Base-by-base conservation (phyloP, 2,113 vertebrate genomes). In the Pseudorasbora parva region DNA sequence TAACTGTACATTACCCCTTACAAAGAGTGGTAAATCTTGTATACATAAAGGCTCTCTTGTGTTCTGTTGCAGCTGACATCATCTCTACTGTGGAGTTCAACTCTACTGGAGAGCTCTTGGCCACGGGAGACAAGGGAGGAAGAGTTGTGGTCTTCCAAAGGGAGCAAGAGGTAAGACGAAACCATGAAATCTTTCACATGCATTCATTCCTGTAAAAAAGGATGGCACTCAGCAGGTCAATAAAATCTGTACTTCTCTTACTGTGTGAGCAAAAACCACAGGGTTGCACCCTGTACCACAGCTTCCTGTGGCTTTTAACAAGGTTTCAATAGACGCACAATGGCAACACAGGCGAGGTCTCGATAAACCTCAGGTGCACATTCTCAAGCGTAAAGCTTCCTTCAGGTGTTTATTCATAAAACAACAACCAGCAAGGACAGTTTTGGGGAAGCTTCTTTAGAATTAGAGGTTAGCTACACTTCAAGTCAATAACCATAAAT, bases 61-160 rank as follows among this genome's bases (percentile, higher is more conserved):
- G 91, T 90, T 95, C 92, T 93, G 84, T 89, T 92, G 74, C 74
- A 90, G 88, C 96, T 89, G 95, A 96, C 92, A 94, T 96, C 92
- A 96, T 97, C 93, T 96, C 95, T 88, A 95, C 95, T 43, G 95
- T 96, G 89, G 95, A 96, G 91, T 96, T 96, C 93, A 96, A 95
- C 92, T 92, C 92, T 91, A 93, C 95, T 85, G 96, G 96, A 91
- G 95, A 96, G 87, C 94, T 96, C 88, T 93, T 96, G 91, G 95
- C 95, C 84, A 95, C 96, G 57, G 95, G 95, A 90, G 95, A 96
- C 92, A 95, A 96, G 92, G 95, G 96, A 82, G 95, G 96, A 89
- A 93, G 95, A 92, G 95, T 96, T 86, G 96, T 97, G 93, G 94
- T 96, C 92, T 96, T 96, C 91, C 95, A 96, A 92, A 94, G 94